These are phyloP conservation scores for Sylvia atricapilla DNA, from an alignment of 2,113 vertebrate genomes.

Conservation along the genomic window DNA sequence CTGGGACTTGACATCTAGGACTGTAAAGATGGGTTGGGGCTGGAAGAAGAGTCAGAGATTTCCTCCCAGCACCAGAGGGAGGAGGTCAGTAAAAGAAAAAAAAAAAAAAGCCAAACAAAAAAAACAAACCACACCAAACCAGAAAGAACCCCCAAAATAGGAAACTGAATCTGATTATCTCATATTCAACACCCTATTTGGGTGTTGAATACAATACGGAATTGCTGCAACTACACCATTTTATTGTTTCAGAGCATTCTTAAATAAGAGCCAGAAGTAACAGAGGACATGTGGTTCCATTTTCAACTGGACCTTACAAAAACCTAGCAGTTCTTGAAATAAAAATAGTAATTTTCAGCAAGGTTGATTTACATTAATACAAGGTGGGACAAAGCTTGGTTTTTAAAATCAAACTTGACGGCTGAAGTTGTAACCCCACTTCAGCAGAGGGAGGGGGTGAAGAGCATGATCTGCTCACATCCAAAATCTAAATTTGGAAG, in stretches of 20 bases:
- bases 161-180: not conserved
- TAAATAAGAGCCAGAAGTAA: not conserved
- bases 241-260: not conserved
- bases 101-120: no score
- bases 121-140: no score
- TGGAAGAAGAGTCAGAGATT: not conserved
- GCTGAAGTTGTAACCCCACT: not conserved
- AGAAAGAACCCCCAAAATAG: not conserved
- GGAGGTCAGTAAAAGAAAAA: not conserved
- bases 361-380: not conserved
- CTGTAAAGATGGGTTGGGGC: not conserved
- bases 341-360: not conserved
- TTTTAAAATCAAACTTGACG: not conserved
- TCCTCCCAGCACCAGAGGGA: not conserved
- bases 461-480: not conserved
- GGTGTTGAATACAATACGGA: not conserved
- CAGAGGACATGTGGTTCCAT: not conserved
- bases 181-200: not conserved
- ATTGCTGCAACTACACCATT: not conserved
- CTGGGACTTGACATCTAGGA: not conserved
- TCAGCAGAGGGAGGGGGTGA: not conserved
- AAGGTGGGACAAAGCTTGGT: not conserved
- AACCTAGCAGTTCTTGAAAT: not conserved
- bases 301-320: not conserved
- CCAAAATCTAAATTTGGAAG: not conserved